A percentile compares a stretch with the other conserved stretches of the same genome.
Conservation (phyloP, 2,888 invertebrate genomes). For the Leptinotarsa rubiginosa region DNA sequence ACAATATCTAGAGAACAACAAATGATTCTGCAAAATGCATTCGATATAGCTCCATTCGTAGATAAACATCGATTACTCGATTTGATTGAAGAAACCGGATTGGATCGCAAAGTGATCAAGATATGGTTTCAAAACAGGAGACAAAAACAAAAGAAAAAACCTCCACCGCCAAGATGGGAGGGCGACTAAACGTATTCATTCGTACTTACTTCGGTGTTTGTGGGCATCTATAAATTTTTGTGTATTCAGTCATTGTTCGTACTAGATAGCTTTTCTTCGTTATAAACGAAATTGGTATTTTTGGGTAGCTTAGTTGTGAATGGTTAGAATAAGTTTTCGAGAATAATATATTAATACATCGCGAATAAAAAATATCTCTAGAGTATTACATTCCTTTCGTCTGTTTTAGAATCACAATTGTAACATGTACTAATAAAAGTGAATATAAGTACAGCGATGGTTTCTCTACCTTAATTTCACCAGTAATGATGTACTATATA, state of each 20-base stretch:
- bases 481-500: too few relatives aligned
- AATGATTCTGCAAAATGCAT: conserved; percentile 11
- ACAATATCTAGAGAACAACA: conserved; percentile 12
- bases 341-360: neutral
- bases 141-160: conserved; percentile 27
- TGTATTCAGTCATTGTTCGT: neutral
- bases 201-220: neutral
- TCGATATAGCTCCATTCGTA: neutral
- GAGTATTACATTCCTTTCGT: neutral
- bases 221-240: neutral
- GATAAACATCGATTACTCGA: conserved; percentile 11
- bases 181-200: neutral
- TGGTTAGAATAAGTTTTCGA: neutral
- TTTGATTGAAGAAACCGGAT: conserved; percentile 26
- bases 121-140: conserved; percentile 39
- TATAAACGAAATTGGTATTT: neutral
- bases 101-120: conserved; percentile 30
- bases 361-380: neutral
- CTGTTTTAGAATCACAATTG: neutral
- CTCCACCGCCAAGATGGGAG: conserved; percentile 5
- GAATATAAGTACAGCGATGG: neutral
- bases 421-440: neutral
- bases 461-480: too few relatives aligned
- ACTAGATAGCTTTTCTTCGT: neutral
- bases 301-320: neutral